These are phyloP conservation scores for Ormyrus thymus DNA, from an alignment of 2,888 invertebrate genomes.

Conservation along the genomic window DNA sequence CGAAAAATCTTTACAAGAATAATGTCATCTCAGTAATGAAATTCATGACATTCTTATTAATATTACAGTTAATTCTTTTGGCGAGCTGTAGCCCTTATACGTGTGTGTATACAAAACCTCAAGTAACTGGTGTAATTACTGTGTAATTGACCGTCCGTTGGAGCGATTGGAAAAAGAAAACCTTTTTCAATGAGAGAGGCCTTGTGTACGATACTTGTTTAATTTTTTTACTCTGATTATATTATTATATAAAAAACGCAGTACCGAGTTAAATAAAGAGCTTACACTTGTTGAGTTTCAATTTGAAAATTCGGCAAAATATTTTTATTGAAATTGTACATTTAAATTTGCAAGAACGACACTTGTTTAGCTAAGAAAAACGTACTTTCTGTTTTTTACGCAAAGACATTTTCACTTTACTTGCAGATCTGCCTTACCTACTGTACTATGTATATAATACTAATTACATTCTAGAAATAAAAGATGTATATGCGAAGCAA, in stretches of 20 bases:
- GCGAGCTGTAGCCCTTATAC: conserved; percentile 42
- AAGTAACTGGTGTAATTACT: conserved; percentile 57
- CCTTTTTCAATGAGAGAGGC: conserved; percentile 55
- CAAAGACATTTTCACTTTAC: conserved; percentile 60
- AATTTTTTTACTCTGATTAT: conserved; percentile 43
- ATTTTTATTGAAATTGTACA: conserved; percentile 10
- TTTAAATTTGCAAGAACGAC: conserved; percentile 37
- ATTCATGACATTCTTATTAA: conserved; percentile 51
- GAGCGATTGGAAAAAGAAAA: conserved; percentile 48
- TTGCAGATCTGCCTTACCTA: conserved; percentile 60
- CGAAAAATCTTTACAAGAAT: conserved; percentile 33
- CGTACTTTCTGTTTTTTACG: conserved; percentile 47
- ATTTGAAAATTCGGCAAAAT: conserved; percentile 22
- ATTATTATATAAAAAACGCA: conserved; percentile 29
- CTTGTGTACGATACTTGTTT: conserved; percentile 53
- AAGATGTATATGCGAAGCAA: conserved; percentile 55
- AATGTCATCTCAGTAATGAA: conserved; percentile 42
- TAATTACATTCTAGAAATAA: conserved; percentile 63
- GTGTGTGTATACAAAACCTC: conserved; percentile 53
- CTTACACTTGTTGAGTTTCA: conserved; percentile 20
- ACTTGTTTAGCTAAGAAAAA: conserved; percentile 25
- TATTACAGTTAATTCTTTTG: conserved; percentile 32
- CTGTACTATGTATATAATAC: conserved; percentile 65
- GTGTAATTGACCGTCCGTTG: conserved; percentile 55
- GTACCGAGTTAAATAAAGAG: background rate